Conservation (phyloP, 2,888 invertebrate species). For the Tetramorium bicarinatum region DNA sequence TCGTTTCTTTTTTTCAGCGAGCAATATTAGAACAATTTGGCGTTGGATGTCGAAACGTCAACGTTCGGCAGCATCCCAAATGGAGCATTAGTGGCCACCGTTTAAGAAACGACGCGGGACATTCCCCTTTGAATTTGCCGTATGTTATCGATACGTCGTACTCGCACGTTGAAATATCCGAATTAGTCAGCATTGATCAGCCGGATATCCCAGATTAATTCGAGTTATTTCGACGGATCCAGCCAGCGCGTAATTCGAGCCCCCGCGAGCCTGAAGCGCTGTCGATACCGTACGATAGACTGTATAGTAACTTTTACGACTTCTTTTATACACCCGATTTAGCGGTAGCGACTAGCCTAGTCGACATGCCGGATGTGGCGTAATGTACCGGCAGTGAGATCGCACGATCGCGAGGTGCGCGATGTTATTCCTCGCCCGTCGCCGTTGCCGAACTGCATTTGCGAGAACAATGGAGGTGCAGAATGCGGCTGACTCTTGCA, state of each 20-base stretch:
- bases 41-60: slow-evolving; percentile 6
- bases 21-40: neutral
- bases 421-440: slow-evolving; percentile 17
- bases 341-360: slow-evolving; percentile 65
- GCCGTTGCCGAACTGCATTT: slow-evolving; percentile 26
- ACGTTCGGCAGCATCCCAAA: neutral
- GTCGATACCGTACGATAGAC: slow-evolving; percentile 63
- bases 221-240: slow-evolving; percentile 12
- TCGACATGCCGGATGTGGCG: slow-evolving; percentile 48
- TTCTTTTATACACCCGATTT: slow-evolving; percentile 69
- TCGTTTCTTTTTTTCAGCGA: neutral
- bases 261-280: slow-evolving; percentile 23
- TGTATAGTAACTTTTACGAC: slow-evolving; percentile 72
- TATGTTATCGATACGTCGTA: neutral
- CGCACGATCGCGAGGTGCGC: slow-evolving; percentile 46
- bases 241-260: slow-evolving; percentile 25
- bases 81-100: neutral
- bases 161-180: slow-evolving; percentile 10
- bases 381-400: slow-evolving; percentile 28
- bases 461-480: slow-evolving; percentile 20
- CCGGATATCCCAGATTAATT: slow-evolving; percentile 13
- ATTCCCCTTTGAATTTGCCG: neutral
- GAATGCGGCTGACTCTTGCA: slow-evolving; percentile 2
- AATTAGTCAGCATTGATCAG: slow-evolving; percentile 20
- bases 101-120: neutral